Conservation (phyloP, 1,140 invertebrate species). For the Chymomyza costata region DNA sequence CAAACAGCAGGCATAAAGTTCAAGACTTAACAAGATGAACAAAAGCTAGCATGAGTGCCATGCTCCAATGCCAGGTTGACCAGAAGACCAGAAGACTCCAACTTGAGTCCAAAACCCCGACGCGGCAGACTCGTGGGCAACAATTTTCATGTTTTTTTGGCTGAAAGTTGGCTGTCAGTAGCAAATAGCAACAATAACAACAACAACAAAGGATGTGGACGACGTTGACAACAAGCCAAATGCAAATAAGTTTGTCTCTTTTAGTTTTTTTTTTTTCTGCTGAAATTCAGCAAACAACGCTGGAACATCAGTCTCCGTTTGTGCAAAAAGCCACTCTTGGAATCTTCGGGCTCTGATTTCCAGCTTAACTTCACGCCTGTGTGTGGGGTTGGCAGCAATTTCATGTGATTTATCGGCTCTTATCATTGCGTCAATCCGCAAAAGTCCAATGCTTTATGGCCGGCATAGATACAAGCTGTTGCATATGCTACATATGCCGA, state of each 20-base stretch:
- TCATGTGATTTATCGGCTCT: constrained; percentile 39
- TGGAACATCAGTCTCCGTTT: too few species aligned
- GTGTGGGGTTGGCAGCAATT: not conserved
- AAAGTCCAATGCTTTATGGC: too few species aligned
- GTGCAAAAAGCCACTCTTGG: constrained; percentile 11
- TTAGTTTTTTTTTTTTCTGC: constrained; percentile 31
- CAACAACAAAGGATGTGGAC: constrained; percentile 6
- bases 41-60: constrained; percentile 33
- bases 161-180: constrained; percentile 43
- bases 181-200: constrained; percentile 26
- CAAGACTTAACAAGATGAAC: constrained; percentile 67
- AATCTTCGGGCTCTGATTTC: constrained; percentile 45
- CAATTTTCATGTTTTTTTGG: constrained; percentile 62
- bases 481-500: too few species aligned
- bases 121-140: constrained; percentile 68
- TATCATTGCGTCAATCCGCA: constrained; percentile 19
- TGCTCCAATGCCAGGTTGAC: too few species aligned
- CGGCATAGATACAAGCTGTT: too few species aligned
- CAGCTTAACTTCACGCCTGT: constrained; percentile 30
- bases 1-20: constrained; percentile 59
- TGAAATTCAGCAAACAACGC: constrained; percentile 30
- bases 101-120: constrained; percentile 16
- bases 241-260: constrained; percentile 60
- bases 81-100: not conserved
- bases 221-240: constrained; percentile 41